Evolutionary conservation across 2,113 vertebrate genomes (phyloP).

Genomic region (Nyctereutes procyonoides): DNA sequence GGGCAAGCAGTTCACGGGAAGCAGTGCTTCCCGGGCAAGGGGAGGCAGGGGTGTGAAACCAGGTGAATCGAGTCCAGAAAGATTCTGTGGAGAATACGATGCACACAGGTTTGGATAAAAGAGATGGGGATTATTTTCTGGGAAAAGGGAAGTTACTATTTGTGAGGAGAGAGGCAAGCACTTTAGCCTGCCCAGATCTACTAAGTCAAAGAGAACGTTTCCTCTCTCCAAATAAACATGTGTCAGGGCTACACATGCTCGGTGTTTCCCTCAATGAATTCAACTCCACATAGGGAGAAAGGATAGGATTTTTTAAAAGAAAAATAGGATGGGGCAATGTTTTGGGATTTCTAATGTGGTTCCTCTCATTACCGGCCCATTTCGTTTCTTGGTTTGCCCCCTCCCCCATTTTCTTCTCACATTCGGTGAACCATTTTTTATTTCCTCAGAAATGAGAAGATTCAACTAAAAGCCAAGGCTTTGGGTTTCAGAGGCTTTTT

Average conservation of each 20-base stretch:
- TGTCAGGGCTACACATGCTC: neutral
- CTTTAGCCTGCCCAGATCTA: neutral
- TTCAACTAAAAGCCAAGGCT: constrained; percentile 15
- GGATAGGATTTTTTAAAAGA: neutral
- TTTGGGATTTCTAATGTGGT: neutral
- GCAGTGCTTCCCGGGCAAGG: neutral
- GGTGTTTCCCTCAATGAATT: neutral
- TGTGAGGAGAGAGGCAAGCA: neutral
- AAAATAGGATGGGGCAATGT: neutral
- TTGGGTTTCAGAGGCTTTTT: constrained; percentile 35
- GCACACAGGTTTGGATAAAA: neutral
- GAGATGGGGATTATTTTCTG: neutral
- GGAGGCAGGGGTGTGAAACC: neutral
- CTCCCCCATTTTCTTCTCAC: constrained; percentile 8
- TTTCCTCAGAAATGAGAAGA: neutral
- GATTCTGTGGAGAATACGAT: neutral
- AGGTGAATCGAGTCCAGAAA: neutral
- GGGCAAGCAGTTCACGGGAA: neutral
- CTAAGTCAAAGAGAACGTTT: neutral
- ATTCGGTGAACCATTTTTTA: neutral
- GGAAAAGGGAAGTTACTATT: neutral
- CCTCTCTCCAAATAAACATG: neutral
- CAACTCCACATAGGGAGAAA: neutral
- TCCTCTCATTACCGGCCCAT: neutral
- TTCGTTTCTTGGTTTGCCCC: neutral